These are phyloP conservation scores for Eira barbara DNA, from an alignment of 2,113 vertebrate species.

Conservation along the genomic window DNA sequence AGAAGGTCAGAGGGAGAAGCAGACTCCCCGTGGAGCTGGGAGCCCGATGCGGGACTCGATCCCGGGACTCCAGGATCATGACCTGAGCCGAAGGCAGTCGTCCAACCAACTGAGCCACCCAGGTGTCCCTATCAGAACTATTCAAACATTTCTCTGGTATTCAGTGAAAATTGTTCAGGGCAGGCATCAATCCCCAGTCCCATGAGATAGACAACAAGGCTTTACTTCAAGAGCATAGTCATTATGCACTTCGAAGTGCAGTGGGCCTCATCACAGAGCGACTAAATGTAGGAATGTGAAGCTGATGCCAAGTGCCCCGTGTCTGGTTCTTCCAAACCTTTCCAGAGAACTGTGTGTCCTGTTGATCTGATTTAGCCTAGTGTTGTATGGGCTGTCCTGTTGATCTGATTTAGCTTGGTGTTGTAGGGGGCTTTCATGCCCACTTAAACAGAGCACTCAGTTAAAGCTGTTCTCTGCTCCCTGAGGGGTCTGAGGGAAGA, in stretches of 20 bases:
- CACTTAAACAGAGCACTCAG: neutral
- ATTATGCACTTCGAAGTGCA: neutral
- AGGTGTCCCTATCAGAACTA: neutral
- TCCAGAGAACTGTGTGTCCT: neutral
- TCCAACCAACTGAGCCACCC: no score
- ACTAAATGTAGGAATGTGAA: neutral
- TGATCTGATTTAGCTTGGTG: neutral
- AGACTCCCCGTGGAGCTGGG: no score
- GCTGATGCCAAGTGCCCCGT: neutral
- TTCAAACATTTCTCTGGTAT: neutral
- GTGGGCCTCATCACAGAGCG: neutral
- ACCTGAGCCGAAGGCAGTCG: no score
- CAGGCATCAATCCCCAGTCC: neutral
- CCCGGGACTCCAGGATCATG: no score
- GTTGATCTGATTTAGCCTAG: neutral
- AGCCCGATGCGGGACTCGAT: no score
- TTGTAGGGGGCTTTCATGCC: neutral
- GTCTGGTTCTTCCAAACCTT: neutral
- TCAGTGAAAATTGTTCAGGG: neutral
- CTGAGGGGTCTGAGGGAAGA: neutral
- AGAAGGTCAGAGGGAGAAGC: no score
- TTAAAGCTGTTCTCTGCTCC: neutral
- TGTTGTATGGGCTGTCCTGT: neutral
- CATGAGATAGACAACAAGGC: neutral
- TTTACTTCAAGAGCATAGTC: neutral